Conservation (phyloP, 2,797 vertebrate genomes). For the Erethizon dorsatum region DNA sequence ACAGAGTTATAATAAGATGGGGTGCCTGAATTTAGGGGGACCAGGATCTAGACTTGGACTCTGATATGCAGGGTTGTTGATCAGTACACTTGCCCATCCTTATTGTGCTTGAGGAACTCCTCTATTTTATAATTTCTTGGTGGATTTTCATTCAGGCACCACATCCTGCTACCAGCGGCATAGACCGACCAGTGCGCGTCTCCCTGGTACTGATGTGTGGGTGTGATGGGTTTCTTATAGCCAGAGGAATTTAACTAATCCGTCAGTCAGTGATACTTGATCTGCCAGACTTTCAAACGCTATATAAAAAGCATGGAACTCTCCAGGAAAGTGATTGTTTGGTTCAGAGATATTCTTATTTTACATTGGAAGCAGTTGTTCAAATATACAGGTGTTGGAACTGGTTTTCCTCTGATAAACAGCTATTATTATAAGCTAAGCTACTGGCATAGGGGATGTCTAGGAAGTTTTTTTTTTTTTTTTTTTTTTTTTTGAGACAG, state of each 20-base stretch:
- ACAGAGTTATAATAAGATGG: neutral
- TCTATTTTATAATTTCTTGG: neutral
- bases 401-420: neutral
- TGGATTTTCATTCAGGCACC: fast-evolving
- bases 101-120: neutral
- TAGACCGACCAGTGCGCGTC: neutral
- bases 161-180: fast-evolving
- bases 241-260: neutral
- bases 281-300: neutral
- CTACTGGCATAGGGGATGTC: neutral
- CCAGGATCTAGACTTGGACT: neutral
- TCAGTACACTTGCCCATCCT: neutral
- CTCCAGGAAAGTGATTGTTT: neutral
- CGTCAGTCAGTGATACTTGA: neutral
- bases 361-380: conserved; percentile 44
- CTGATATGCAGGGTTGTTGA: neutral
- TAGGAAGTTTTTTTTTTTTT: conserved; percentile 12
- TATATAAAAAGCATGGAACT: conserved; percentile 14
- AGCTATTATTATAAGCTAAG: conserved; percentile 23
- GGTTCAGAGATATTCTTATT: conserved; percentile 7
- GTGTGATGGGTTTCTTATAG: neutral
- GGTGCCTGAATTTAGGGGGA: neutral
- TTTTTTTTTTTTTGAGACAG: neutral
- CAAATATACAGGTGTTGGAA: neutral
- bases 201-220: neutral